Evolutionary conservation across 2,797 vertebrate genomes (phyloP).

Genomic region (Sternotherus odoratus): DNA sequence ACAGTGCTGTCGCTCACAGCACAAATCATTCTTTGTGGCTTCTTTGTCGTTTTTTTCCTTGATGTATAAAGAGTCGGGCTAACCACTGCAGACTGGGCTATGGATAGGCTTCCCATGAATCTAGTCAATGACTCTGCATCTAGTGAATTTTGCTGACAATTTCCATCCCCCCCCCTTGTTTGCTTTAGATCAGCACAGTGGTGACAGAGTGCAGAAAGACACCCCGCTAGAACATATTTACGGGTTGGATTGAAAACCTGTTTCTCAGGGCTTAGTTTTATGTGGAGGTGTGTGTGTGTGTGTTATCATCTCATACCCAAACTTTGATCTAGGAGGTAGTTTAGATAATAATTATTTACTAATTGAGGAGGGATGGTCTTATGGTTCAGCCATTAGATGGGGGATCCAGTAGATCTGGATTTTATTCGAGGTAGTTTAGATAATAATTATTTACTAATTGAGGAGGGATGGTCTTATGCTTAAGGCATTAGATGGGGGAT

Average conservation of each 20-base stretch:
- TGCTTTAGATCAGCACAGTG: slow-evolving; percentile 20
- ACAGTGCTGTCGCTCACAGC: slow-evolving; percentile 24
- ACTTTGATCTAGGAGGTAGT: slow-evolving; percentile 7
- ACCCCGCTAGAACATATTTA: slow-evolving; percentile 28
- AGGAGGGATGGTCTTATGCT: too few relatives aligned
- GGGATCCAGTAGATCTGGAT: not conserved
- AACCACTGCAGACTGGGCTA: slow-evolving; percentile 1
- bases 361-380: not conserved
- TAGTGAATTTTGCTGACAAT: slow-evolving; percentile 45
- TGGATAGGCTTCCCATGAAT: slow-evolving; percentile 46
- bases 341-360: slow-evolving; percentile 3
- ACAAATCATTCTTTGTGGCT: slow-evolving; percentile 47
- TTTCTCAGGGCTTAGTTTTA: not conserved
- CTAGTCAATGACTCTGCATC: slow-evolving; percentile 29
- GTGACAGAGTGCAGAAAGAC: slow-evolving; percentile 7
- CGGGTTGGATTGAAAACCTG: not conserved
- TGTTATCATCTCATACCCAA: not conserved
- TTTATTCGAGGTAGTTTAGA: too few relatives aligned
- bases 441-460: too few relatives aligned
- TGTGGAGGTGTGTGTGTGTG: not conserved
- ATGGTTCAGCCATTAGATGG: not conserved
- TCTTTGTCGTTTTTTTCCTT: slow-evolving; percentile 40
- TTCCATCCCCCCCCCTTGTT: not conserved
- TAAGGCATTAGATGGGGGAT: too few relatives aligned
- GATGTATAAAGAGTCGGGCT: slow-evolving; percentile 37